Conservation (phyloP, 64 coral and sea anemone species). For the Trachythela sp. region DNA sequence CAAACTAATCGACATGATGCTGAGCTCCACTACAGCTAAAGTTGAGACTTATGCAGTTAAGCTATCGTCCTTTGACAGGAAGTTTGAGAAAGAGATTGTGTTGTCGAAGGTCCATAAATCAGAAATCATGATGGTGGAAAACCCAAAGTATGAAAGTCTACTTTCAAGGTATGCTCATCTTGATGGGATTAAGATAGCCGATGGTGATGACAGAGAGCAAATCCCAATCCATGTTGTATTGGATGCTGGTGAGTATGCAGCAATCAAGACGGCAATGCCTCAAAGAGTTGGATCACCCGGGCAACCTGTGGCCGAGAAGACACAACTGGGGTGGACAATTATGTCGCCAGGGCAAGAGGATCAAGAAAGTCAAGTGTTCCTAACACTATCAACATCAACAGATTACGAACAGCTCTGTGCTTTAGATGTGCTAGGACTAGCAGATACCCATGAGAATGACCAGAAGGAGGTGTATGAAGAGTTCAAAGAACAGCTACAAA, state of each 20-base stretch:
- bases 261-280: background rate
- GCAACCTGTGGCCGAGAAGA: background rate
- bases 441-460: background rate
- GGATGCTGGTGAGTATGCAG: background rate
- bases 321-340: background rate
- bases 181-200: background rate
- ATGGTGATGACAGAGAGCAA: background rate
- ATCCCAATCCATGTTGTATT: background rate
- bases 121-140: background rate
- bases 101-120: background rate
- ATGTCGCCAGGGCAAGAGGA: too few relatives aligned
- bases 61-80: background rate
- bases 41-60: background rate
- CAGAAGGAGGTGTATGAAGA: background rate
- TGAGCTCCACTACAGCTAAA: background rate
- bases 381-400: background rate
- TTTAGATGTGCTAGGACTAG: background rate
- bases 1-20: constrained; percentile 41
- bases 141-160: background rate
- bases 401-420: background rate
- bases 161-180: background rate
- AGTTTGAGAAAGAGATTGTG: background rate
- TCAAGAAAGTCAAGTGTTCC: background rate
- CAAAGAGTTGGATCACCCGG: background rate
- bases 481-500: background rate